phyloP scores from a whole-genome alignment of 1,140 invertebrate species.

The Eupristina koningsbergeri region DNA sequence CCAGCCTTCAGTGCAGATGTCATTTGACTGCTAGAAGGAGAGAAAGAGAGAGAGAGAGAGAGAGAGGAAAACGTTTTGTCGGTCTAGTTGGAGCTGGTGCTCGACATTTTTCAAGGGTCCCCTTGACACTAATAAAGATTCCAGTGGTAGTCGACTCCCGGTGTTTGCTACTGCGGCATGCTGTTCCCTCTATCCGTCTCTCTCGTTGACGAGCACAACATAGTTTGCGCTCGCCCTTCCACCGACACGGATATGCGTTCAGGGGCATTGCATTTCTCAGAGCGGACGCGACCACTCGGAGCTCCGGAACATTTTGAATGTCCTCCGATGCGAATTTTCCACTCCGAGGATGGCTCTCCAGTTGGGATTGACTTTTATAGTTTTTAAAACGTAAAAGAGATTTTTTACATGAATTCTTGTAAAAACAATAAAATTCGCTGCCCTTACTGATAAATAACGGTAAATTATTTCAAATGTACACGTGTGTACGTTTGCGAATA shows the following conservation, averaged over 20 bases:
- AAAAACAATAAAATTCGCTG: no score
- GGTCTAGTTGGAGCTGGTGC: conserved; percentile 48
- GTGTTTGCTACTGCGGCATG: not conserved
- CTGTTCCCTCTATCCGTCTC: not conserved
- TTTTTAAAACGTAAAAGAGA: no score
- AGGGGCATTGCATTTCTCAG: not conserved
- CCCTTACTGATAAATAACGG: no score
- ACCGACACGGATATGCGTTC: not conserved
- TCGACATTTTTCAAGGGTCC: conserved; percentile 58
- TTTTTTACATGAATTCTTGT: no score
- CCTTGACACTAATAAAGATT: conserved; percentile 66
- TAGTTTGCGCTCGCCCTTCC: conserved; percentile 43
- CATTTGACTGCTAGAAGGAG: conserved; percentile 54
- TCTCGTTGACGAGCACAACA: conserved; percentile 59
- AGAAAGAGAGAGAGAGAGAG: conserved; percentile 25
- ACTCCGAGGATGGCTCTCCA: not conserved
- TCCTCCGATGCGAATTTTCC: not conserved
- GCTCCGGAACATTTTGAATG: not conserved
- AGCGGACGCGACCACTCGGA: no score
- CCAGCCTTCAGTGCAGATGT: conserved; percentile 53
- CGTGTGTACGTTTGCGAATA: no score
- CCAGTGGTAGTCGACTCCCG: conserved; percentile 53
- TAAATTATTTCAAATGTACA: no score
- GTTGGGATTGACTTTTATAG: no score
- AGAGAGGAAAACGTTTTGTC: conserved; percentile 57